Percentiles rank a stretch among this genome's conserved stretches.
phyloP scores from a whole-genome alignment of 1,140 invertebrate genomes.

The Cylas formicarius region DNA sequence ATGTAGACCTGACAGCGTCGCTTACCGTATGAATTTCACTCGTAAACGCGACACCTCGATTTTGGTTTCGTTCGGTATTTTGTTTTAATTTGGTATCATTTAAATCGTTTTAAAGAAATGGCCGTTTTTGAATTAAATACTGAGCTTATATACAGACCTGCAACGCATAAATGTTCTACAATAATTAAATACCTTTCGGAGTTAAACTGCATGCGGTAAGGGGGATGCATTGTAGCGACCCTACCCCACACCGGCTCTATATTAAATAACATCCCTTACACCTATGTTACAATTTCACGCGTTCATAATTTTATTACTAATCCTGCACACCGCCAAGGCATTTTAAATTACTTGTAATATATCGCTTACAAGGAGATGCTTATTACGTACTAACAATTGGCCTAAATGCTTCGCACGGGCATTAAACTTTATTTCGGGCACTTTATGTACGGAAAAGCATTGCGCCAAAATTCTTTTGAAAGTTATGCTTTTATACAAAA shows the following conservation, averaged over 20 bases:
- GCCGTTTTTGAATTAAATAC: no score
- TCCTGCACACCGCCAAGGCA: conserved; percentile 28
- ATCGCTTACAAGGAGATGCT: conserved; percentile 10
- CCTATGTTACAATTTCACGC: conserved; percentile 40
- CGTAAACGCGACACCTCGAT: no score
- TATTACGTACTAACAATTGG: conserved; percentile 11
- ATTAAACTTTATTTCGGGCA: conserved; percentile 2
- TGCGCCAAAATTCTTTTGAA: no score
- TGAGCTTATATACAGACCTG: no score
- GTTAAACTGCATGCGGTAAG: conserved; percentile 36
- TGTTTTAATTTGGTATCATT: no score
- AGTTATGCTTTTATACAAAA: no score
- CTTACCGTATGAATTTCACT: no score
- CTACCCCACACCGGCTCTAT: conserved; percentile 29
- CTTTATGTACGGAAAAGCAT: no score
- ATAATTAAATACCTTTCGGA: conserved; percentile 42
- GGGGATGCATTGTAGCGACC: conserved; percentile 15
- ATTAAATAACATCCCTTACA: conserved; percentile 38
- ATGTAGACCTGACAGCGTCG: no score
- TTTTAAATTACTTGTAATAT: conserved; percentile 26
- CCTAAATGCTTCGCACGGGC: conserved; percentile 7
- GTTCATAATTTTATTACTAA: conserved; percentile 39
- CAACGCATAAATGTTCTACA: conserved; percentile 38
- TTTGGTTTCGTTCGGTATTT: no score
- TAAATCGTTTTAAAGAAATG: no score